Evolutionary conservation across 2,113 vertebrate genomes (phyloP), one percentile per base, ranked within the genome.

Genomic region (Hippocampus comes): DNA sequence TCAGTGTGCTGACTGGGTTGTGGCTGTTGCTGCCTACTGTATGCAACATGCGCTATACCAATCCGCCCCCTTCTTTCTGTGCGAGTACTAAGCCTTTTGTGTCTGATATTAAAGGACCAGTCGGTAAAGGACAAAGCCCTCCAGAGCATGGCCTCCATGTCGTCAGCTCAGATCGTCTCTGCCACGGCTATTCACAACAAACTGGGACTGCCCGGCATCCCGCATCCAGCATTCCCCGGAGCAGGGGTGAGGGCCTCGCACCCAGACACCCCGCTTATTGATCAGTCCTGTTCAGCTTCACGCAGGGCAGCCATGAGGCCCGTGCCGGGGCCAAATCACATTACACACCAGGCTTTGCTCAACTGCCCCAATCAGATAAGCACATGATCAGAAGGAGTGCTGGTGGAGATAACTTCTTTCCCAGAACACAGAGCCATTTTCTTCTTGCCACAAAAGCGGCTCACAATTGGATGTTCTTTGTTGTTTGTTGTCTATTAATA

Each of bases 71-170:
- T 81, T 68, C 80, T 77, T 78, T 74, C 64, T 82, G 59, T 88
- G 78, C 66, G 72, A 88, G 75, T 90, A 88, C 91, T 96, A 93
- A 96, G 92, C 93, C 90, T 90, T 89, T 89, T 93, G 27, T 97
- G 91, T 92, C 89, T 96, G 93, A 94, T 94, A 79, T 94, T 95
- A 91, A 96, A 99, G 97, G 97, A 99, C 96, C 97, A 99, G 92
- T 96, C 96, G 60, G 96, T 97, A 84, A 99, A 99, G 94, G 97
- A 99, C 93, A 99, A 99, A 95, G 97, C 97, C 88, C 94, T 99
- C 87, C 97, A 99, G 93, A 98, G 97, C 93, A 99, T 99, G 97
- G 96, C 97, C 80, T 96, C 97, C 91, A 99, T 99, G 97, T 99
- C 97, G 68, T 99, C 97, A 30, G 97, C 97, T 86, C 97, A 99